phyloP scores from a whole-genome alignment of 2,888 invertebrate species.

The Leucozona laternaria region DNA sequence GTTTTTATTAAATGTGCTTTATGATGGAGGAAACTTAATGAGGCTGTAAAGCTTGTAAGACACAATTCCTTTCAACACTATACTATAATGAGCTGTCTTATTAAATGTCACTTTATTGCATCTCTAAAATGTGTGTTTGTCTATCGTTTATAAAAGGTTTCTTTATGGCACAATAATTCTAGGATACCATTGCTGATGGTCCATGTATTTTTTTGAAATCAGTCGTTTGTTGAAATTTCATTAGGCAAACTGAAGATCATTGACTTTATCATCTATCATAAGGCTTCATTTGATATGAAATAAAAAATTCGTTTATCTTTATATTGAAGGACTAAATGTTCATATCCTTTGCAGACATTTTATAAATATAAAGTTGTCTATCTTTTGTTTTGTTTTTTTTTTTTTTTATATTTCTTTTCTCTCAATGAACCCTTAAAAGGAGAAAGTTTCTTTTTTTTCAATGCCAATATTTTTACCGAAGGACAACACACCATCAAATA shows the following conservation, averaged over 20 bases:
- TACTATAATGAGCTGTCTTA: conserved; percentile 8
- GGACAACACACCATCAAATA: conserved; percentile 39
- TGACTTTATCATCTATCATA: not conserved
- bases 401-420: not conserved
- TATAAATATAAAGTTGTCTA: not conserved
- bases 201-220: conserved; percentile 12
- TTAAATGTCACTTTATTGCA: conserved; percentile 32
- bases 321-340: not conserved
- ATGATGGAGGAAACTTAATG: conserved; percentile 42
- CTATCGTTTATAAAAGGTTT: not conserved
- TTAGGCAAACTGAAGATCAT: not conserved
- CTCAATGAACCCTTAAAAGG: conserved; percentile 36
- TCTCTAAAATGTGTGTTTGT: not conserved
- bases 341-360: conserved; percentile 15
- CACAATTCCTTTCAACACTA: conserved; percentile 17
- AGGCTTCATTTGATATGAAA: conserved; percentile 28
- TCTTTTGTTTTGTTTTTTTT: not conserved
- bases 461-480: conserved; percentile 57
- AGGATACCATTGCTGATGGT: not conserved
- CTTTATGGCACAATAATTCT: not conserved
- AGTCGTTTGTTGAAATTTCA: not conserved
- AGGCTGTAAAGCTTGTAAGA: conserved; percentile 21
- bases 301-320: not conserved
- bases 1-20: conserved; percentile 51
- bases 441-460: conserved; percentile 27